Conservation (phyloP, 2,888 invertebrate genomes). For the Drosophila nr. medialis region DNA sequence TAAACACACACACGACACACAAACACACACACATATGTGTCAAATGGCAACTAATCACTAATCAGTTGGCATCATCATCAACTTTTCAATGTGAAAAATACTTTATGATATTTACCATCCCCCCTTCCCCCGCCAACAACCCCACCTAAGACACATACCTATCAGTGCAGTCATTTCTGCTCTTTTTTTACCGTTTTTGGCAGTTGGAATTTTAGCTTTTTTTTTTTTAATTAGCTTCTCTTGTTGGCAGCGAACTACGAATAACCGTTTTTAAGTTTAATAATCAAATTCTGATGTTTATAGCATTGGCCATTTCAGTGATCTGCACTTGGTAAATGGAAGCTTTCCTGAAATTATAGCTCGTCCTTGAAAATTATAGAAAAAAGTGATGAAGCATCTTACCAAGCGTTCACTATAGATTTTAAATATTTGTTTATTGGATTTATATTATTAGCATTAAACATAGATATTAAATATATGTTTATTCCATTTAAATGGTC, state of each 20-base stretch:
- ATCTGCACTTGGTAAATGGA: neutral
- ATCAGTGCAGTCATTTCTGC: neutral
- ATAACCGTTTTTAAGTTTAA: neutral
- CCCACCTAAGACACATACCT: neutral
- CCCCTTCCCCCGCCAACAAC: neutral
- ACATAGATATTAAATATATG: neutral
- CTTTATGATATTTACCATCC: slow-evolving; percentile 35
- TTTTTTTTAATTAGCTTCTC: neutral
- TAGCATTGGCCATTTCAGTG: neutral
- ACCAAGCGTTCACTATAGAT: neutral
- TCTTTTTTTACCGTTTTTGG: neutral
- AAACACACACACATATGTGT: slow-evolving; percentile 44
- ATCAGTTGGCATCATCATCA: slow-evolving; percentile 68
- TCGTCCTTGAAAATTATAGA: neutral
- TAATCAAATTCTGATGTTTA: neutral
- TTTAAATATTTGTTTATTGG: neutral
- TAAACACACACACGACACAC: neutral
- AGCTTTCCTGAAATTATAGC: neutral
- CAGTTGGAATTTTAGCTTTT: slow-evolving; percentile 2
- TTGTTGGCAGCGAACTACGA: neutral
- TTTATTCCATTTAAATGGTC: neutral
- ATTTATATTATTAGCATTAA: neutral
- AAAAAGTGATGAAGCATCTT: neutral
- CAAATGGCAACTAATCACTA: slow-evolving; percentile 75
- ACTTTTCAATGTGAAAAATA: slow-evolving; percentile 56